phyloP scores from a whole-genome alignment of 2,888 invertebrate genomes.

The Epicampocera succincta region DNA sequence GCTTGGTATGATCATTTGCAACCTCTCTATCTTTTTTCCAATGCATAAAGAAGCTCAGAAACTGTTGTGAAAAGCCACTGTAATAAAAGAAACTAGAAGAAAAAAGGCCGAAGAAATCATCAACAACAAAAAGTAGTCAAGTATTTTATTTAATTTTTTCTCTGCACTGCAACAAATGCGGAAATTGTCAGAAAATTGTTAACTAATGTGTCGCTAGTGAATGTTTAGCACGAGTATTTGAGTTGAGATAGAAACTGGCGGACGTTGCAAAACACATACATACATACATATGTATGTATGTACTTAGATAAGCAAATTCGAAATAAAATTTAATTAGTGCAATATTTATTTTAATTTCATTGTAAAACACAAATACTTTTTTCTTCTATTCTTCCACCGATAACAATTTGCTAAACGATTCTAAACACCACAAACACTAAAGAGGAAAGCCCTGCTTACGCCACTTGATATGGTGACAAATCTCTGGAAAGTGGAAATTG shows the following conservation, averaged over 20 bases:
- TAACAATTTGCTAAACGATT: not conserved
- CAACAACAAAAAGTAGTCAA: conserved; percentile 47
- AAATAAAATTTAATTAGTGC: conserved; percentile 48
- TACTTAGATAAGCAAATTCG: conserved; percentile 18
- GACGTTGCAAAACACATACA: not conserved
- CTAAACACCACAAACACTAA: not conserved
- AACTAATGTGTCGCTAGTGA: conserved; percentile 66
- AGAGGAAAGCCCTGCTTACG: not conserved
- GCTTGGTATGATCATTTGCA: conserved; percentile 52
- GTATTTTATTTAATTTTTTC: conserved; percentile 53
- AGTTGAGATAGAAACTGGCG: conserved; percentile 38
- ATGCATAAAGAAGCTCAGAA: conserved; percentile 42
- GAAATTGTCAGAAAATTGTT: conserved; percentile 69
- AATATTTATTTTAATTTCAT: conserved; percentile 8
- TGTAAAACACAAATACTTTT: not conserved
- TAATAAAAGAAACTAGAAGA: conserved; percentile 4
- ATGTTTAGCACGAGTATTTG: conserved; percentile 65
- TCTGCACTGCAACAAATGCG: conserved; percentile 62
- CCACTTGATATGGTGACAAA: not conserved
- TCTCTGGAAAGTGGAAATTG: too few relatives aligned
- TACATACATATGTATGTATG: not conserved
- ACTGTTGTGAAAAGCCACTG: conserved; percentile 35
- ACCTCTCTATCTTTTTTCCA: conserved; percentile 46
- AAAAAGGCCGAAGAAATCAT: conserved; percentile 12
- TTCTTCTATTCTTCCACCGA: not conserved